Evolutionary conservation across 2,797 vertebrate genomes (phyloP), one percentile per base, ranked within the genome.

Genomic region (Australoheros facetus): DNA sequence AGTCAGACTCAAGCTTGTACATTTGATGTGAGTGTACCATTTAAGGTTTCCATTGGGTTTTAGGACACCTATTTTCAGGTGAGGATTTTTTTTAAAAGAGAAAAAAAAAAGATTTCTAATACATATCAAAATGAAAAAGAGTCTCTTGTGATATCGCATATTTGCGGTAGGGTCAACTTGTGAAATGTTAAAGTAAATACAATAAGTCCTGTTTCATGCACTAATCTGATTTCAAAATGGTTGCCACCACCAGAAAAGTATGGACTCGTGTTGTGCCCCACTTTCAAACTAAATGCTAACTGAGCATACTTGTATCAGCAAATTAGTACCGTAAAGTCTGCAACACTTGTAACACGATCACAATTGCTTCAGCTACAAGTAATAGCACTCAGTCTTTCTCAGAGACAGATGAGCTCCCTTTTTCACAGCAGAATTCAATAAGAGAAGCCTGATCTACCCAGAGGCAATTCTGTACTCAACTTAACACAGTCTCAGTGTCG

Each of bases 371-470:
- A 34, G 78, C 78, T 78, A 71, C 78, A 56, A 73, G 59, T 83
- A 75, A 78, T 45, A 71, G 51, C 71, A 26, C 75, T 77, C 71
- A 30, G 64, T 69, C 64, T 84, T 60, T 57, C 73, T 84, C 71
- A 54, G 34, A 87, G 84, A 90, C 80, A 71, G 72, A 90, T 85
- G 80, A 86, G 81, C 74, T 83, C 71, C 64, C 58, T 71, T 71
- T 70, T 69, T 30, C 82, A 87, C 80, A 56, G 73, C 2, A 28
- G 81, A 89, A 85, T 83, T 89, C 86, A 92, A 86, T 89, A 83
- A 88, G 73, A 71, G 79, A 81, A 78, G 73, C 62, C 77, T 39
- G 77, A 87, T 86, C 80, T 56, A 82, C 82, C 89, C 89, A 71
- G 72, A 77, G 77, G 91, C 75, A 34, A 82, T 72, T 83, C 83